These are phyloP conservation scores for Phortica magna DNA, from an alignment of 2,888 invertebrate species.

Conservation along the genomic window DNA sequence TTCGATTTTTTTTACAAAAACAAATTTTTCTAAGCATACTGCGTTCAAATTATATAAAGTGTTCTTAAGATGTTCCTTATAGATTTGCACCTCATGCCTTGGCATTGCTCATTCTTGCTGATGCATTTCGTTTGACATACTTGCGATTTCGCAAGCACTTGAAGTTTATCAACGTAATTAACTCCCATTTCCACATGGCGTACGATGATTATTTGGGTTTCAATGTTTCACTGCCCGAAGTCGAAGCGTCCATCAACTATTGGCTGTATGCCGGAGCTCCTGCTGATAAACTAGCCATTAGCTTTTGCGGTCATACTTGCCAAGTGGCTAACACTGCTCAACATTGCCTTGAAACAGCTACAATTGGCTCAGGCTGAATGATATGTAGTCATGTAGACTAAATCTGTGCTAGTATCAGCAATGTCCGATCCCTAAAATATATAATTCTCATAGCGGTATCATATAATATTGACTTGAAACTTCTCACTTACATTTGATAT, in stretches of 20 bases:
- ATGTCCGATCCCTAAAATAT: too few relatives aligned
- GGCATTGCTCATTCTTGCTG: conserved; percentile 85
- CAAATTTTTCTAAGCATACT: too few relatives aligned
- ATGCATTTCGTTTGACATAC: conserved; percentile 62
- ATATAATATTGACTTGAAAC: too few relatives aligned
- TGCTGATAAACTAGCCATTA: conserved; percentile 89
- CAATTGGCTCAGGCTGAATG: conserved; percentile 53
- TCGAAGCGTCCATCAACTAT: conserved; percentile 90
- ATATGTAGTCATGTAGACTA: too few relatives aligned
- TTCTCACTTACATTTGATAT: too few relatives aligned
- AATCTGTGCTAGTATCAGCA: conserved; percentile 27
- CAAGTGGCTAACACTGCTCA: conserved; percentile 82
- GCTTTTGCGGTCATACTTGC: conserved; percentile 91
- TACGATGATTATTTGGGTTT: conserved; percentile 57
- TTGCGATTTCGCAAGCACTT: conserved; percentile 59
- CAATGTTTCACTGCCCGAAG: conserved; percentile 81
- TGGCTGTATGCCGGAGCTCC: conserved; percentile 83
- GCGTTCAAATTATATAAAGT: not conserved
- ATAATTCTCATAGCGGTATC: too few relatives aligned
- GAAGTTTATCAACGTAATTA: conserved; percentile 68
- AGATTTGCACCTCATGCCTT: conserved; percentile 75
- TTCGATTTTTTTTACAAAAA: too few relatives aligned
- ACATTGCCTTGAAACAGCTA: conserved; percentile 53
- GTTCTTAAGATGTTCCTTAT: not conserved
- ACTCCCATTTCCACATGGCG: conserved; percentile 64